phyloP scores from a whole-genome alignment of 64 coral and sea anemone genomes.

The Hydrozoanthus tunicans region DNA sequence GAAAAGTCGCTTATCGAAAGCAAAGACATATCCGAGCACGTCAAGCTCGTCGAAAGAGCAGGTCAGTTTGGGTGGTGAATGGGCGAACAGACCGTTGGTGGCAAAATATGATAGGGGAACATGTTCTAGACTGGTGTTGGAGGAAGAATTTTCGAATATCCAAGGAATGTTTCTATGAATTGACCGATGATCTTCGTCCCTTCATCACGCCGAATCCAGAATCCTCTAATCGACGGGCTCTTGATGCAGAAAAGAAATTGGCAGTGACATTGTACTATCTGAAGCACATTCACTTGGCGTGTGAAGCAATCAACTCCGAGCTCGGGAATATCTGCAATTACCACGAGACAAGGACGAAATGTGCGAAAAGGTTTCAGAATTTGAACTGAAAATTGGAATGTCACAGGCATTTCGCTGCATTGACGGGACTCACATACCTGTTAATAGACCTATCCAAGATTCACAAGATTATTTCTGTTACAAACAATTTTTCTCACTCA shows the following conservation, averaged over 20 bases:
- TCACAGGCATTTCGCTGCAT: conserved; percentile 64
- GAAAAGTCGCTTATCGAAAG: too few relatives aligned
- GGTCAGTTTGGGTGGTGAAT: too few relatives aligned
- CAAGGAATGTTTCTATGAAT: conserved; percentile 52
- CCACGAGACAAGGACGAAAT: conserved; percentile 52
- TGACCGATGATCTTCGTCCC: conserved; percentile 24
- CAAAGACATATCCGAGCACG: too few relatives aligned
- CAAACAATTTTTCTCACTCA: conserved; percentile 70
- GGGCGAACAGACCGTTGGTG: conserved; percentile 9
- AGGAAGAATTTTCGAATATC: conserved; percentile 13
- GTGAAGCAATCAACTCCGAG: conserved; percentile 34
- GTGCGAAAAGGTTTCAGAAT: conserved; percentile 59
- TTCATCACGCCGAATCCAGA: conserved; percentile 42
- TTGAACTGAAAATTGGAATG: conserved; percentile 58
- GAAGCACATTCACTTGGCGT: conserved; percentile 49
- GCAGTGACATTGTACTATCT: conserved; percentile 12
- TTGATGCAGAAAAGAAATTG: conserved; percentile 36
- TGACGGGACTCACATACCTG: conserved; percentile 49
- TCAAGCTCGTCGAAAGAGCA: too few relatives aligned
- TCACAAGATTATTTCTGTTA: conserved; percentile 60
- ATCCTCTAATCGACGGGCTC: conserved; percentile 29
- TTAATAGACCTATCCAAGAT: conserved; percentile 43
- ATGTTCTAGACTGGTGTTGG: conserved; percentile 28
- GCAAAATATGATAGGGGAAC: conserved; percentile 43
- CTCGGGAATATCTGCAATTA: conserved; percentile 58